Evolutionary conservation across 30 jellyfish, hydroid and myxozoan species (phyloP), one percentile per base, ranked within the genome.

Genomic region (Aurelia aurita): DNA sequence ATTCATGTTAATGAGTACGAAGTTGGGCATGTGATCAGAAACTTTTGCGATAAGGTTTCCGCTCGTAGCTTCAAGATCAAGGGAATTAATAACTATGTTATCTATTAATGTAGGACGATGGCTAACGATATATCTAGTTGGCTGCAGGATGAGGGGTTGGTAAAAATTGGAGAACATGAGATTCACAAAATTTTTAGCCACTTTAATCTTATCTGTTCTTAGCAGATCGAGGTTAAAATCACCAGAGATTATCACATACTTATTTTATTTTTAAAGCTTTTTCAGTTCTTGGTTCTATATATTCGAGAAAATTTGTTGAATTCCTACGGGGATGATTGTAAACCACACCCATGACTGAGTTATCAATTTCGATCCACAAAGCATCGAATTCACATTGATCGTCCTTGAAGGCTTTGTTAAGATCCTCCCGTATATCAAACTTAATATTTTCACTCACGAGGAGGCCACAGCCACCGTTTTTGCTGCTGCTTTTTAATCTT

Each of bases 311-410:
- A 21, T 66, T 47, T 32, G 29, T 32, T 47, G 68, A 83, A 25
- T 79, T 79, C 22, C 74, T 80, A 18, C 77, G 68, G 26, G 84
- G 91, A 32, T 80, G 91, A 31, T 83, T 64, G 68, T 80, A 65
- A 51, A 80, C 49, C 55, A 66, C 84, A 10, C 84, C 91, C n/a
- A 64, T 25, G 46, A 74, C 83, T 28, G 44, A 1, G 5, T 32
- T 32, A 1, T 32, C 44, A 32, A 72, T 26, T 43, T 43, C 47
- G 5, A 71, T 72, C 73, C 74, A 18, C 10, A 70, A 28, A 11
- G 25, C 26, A 2, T 19, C 74, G 18, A 70, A 70, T 16, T 43
- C 73, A 2, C 47, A 72, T 7, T 26, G 25, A 12, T 72, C 83
- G 25, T 70, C 27, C 25, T 12, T 29, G 74, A 20, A 32, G 2